These are phyloP conservation scores for Siderastrea radians DNA, from an alignment of 92 coral and sea anemone genomes.

Conservation along the genomic window DNA sequence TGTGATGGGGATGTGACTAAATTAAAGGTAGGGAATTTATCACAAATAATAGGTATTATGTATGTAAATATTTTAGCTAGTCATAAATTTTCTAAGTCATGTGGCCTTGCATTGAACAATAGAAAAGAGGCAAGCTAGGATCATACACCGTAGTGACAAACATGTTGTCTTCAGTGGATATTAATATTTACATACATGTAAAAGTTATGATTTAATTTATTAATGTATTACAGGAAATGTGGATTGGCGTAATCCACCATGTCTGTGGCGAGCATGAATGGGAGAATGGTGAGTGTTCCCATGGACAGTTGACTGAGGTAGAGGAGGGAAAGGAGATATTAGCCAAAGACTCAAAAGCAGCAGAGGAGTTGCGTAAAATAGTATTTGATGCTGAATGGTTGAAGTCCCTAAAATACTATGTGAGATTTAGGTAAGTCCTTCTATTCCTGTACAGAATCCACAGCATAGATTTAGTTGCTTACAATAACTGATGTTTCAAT, in stretches of 20 bases:
- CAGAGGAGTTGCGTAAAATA: constrained; percentile 14
- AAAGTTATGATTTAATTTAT: constrained; percentile 15
- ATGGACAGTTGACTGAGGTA: constrained; percentile 65
- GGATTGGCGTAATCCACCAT: constrained; percentile 70
- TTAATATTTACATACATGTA: no score
- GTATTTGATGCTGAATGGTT: constrained; percentile 14
- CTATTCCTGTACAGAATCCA: not conserved
- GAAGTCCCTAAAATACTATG: constrained; percentile 15
- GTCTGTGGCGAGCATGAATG: constrained; percentile 65
- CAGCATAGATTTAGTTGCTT: not conserved
- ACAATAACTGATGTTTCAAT: not conserved
- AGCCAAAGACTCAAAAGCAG: constrained; percentile 13
- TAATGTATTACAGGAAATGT: constrained; percentile 35
- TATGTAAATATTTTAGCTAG: no score
- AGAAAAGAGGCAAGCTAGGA: not conserved
- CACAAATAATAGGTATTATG: no score
- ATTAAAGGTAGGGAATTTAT: constrained; percentile 53
- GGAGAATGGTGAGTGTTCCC: constrained; percentile 72
- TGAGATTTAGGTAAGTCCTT: constrained; percentile 8
- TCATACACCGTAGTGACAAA: not conserved
- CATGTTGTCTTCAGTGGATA: not conserved
- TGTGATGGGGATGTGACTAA: constrained; percentile 60
- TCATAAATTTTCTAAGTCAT: not conserved
- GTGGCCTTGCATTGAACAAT: not conserved
- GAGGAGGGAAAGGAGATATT: constrained; percentile 44